phyloP scores from a whole-genome alignment of 2,797 vertebrate genomes.

The Chanos chanos region DNA sequence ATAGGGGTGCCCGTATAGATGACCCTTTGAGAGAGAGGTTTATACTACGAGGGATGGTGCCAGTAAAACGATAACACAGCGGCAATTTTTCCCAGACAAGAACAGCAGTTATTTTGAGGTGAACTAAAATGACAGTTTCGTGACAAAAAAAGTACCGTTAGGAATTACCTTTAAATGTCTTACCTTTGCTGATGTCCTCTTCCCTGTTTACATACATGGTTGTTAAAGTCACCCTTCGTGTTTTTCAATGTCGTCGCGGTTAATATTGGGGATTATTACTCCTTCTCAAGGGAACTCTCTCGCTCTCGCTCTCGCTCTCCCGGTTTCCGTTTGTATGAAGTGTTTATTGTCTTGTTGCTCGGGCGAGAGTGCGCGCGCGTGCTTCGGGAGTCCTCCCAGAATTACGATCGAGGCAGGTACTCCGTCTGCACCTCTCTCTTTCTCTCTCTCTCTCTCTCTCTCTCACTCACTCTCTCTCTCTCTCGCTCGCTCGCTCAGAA shows the following conservation, averaged over 20 bases:
- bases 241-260: conserved; percentile 11
- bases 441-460: conserved; percentile 18
- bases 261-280: conserved; percentile 51
- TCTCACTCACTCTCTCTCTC: conserved; percentile 40
- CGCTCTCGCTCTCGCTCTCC: conserved; percentile 7
- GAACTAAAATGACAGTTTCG: conserved; percentile 47
- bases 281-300: conserved; percentile 58
- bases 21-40: conserved; percentile 40
- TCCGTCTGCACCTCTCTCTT: conserved; percentile 54
- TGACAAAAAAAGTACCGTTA: conserved; percentile 39
- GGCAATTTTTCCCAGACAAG: neutral
- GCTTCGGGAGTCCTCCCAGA: conserved; percentile 67
- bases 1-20: conserved; percentile 29
- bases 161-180: conserved; percentile 52
- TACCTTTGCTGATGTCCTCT: conserved; percentile 77
- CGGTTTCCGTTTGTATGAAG: conserved; percentile 54
- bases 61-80: neutral
- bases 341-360: conserved; percentile 75
- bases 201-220: conserved; percentile 82
- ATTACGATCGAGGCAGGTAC: conserved; percentile 64
- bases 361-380: conserved; percentile 45
- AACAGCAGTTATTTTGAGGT: neutral
- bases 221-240: conserved; percentile 44
- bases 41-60: neutral
- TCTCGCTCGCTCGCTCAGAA: conserved; percentile 51